A percentile compares a stretch with the other conserved stretches of the same genome.
phyloP scores from a whole-genome alignment of 2,888 invertebrate species.

The Plebejus argus region DNA sequence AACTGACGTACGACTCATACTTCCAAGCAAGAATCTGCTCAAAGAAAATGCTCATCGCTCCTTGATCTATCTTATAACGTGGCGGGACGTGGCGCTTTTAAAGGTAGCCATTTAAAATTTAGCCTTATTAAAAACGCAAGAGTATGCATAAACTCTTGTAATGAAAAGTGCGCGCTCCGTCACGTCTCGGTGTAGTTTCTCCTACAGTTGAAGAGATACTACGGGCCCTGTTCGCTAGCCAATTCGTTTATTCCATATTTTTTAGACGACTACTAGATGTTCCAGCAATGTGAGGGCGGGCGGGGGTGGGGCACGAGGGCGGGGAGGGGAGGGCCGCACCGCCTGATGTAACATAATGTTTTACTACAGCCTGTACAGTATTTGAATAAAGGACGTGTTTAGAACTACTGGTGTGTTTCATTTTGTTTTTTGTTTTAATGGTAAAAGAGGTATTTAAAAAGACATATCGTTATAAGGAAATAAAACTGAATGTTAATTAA shows the following conservation, averaged over 20 bases:
- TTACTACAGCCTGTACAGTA: conserved; percentile 73
- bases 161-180: not conserved
- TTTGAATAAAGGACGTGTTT: conserved; percentile 78
- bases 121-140: no score
- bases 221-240: not conserved
- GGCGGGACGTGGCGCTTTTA: not conserved
- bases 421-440: conserved; percentile 7
- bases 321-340: conserved; percentile 42
- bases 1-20: not conserved
- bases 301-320: conserved; percentile 42
- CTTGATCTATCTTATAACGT: not conserved
- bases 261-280: not conserved
- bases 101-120: no score
- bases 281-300: conserved; percentile 42
- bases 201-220: not conserved
- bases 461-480: not conserved
- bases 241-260: not conserved
- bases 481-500: not conserved
- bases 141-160: not conserved
- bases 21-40: not conserved
- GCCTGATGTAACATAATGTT: conserved; percentile 45
- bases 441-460: no score
- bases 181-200: not conserved
- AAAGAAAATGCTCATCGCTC: not conserved
- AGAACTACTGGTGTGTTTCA: conserved; percentile 44